Percentiles rank a stretch among this genome's conserved stretches.
These are phyloP conservation scores for Heterochromis multidens DNA, from an alignment of 2,113 vertebrate genomes.

Conservation along the genomic window DNA sequence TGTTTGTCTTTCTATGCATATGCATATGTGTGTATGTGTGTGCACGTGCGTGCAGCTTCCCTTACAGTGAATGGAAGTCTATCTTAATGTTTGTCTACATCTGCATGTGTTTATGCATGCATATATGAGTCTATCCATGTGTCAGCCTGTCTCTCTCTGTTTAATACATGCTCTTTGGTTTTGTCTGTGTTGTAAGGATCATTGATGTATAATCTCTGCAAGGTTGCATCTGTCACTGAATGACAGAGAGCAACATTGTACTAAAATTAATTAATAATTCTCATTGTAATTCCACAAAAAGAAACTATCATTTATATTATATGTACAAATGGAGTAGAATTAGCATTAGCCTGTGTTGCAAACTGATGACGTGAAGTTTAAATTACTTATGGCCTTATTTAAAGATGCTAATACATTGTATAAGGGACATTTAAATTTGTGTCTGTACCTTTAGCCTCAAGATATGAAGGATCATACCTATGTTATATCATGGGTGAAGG, in stretches of 20 bases:
- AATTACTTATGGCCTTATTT: neutral
- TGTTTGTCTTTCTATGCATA: neutral
- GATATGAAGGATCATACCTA: too few relatives aligned
- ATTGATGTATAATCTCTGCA: neutral
- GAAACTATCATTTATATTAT: neutral
- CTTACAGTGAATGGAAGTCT: neutral
- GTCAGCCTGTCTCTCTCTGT: neutral
- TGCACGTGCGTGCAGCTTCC: neutral
- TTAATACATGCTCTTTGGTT: neutral
- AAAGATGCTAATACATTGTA: neutral
- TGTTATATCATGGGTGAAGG: too few relatives aligned
- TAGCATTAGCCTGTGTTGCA: neutral
- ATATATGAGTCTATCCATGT: neutral
- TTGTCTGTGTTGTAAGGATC: neutral
- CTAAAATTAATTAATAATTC: neutral
- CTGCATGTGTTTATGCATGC: neutral
- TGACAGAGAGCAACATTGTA: neutral
- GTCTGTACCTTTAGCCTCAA: too few relatives aligned
- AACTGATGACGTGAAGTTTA: neutral
- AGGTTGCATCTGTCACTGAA: neutral
- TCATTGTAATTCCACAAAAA: neutral
- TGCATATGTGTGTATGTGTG: neutral
- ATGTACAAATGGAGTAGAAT: neutral
- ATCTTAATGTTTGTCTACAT: neutral
- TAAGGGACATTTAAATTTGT: too few relatives aligned